phyloP scores from a whole-genome alignment of 2,113 vertebrate species.

The Grantiella picta region DNA sequence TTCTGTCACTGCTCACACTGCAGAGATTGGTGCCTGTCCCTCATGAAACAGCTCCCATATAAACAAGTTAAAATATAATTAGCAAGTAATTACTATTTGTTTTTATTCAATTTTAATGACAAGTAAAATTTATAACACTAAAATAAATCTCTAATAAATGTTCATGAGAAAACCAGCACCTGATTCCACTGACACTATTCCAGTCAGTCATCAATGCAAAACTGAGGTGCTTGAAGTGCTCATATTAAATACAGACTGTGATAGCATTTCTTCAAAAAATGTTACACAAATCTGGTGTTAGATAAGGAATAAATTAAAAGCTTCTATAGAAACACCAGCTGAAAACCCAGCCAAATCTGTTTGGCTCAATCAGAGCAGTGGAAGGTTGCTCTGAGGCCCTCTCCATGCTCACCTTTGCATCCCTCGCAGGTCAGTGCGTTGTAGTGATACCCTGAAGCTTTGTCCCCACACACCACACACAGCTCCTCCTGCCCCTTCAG shows the following conservation, averaged over 20 bases:
- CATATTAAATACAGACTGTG: background rate
- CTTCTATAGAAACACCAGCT: background rate
- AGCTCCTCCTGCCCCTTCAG: conserved; percentile 87
- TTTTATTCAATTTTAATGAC: background rate
- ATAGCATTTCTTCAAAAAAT: background rate
- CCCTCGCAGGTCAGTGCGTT: conserved; percentile 94
- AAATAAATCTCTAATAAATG: background rate
- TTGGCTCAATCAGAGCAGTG: background rate
- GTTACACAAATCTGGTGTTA: background rate
- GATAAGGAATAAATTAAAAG: background rate
- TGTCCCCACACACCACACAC: conserved; percentile 92
- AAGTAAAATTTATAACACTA: background rate
- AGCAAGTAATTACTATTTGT: background rate
- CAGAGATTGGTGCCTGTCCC: background rate
- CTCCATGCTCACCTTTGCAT: conserved; percentile 82
- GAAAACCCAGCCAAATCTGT: background rate
- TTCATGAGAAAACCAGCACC: background rate
- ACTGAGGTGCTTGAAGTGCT: background rate
- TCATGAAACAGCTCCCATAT: background rate
- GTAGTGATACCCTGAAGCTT: conserved; percentile 94
- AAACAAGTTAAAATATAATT: background rate
- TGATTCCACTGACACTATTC: background rate
- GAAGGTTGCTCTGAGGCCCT: accelerated
- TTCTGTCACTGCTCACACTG: background rate
- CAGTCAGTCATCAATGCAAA: background rate